Conservation (phyloP, 2,113 vertebrate genomes). For the Saccopteryx leptura region DNA sequence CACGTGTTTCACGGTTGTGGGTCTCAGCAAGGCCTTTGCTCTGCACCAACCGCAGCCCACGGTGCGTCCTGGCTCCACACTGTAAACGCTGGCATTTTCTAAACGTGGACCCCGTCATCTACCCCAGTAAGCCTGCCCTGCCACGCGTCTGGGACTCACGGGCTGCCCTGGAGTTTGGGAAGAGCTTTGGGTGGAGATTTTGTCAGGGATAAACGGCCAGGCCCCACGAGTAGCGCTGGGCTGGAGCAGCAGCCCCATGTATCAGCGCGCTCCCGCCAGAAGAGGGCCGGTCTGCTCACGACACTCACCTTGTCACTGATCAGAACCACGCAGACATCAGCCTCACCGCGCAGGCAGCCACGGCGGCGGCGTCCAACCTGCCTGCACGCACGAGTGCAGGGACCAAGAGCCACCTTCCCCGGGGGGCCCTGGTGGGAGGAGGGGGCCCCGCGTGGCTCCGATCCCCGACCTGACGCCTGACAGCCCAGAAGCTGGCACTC, state of each 20-base stretch:
- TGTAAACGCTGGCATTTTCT: not conserved
- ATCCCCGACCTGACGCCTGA: not conserved
- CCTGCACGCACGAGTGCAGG: not conserved
- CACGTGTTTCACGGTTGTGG: not conserved
- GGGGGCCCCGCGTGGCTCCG: not conserved
- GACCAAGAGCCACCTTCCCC: too few species aligned
- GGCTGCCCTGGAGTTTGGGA: not conserved
- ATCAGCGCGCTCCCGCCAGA: conserved; percentile 58
- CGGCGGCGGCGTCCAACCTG: conserved; percentile 2
- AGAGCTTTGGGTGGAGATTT: conserved; percentile 50
- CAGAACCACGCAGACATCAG: not conserved
- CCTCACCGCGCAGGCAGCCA: not conserved
- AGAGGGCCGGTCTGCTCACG: not conserved
- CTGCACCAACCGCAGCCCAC: accelerated
- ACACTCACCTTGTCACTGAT: conserved; percentile 33
- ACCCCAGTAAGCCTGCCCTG: not conserved
- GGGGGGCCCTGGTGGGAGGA: not conserved
- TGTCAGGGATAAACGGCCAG: conserved; percentile 80
- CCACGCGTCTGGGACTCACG: accelerated
- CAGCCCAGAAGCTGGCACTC: not conserved
- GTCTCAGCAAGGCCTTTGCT: not conserved
- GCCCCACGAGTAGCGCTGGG: not conserved
- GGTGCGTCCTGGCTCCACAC: accelerated
- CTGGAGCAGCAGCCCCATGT: not conserved
- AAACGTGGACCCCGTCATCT: accelerated